A percentile compares a stretch with the other conserved stretches of the same genome.
These are phyloP conservation scores for Thunnus maccoyii DNA, from an alignment of 2,113 vertebrate genomes.

Conservation along the genomic window DNA sequence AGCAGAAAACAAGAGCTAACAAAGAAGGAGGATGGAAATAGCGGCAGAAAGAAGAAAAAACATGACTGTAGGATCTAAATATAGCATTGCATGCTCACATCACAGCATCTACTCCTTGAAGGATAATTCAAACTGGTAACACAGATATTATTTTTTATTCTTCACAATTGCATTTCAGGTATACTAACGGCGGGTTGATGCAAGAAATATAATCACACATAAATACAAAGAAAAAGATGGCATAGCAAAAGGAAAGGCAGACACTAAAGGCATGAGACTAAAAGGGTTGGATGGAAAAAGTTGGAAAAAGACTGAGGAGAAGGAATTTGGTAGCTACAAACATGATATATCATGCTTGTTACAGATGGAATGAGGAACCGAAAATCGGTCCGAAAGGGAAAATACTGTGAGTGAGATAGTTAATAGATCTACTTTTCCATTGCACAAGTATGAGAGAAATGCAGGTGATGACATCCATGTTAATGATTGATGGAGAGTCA, in stretches of 20 bases:
- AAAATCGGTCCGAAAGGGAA: conserved; percentile 48
- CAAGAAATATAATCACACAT: conserved; percentile 59
- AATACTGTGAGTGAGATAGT: conserved; percentile 51
- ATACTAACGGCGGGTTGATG: conserved; percentile 52
- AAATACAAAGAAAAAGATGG: conserved; percentile 52
- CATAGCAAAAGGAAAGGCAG: conserved; percentile 47
- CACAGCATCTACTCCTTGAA: conserved; percentile 55
- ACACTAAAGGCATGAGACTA: conserved; percentile 41
- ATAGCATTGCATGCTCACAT: conserved; percentile 75
- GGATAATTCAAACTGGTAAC: conserved; percentile 53
- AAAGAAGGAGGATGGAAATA: conserved; percentile 46
- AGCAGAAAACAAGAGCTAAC: conserved; percentile 50
- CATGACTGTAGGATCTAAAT: conserved; percentile 55
- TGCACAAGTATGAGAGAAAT: conserved; percentile 62
- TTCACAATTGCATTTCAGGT: conserved; percentile 56
- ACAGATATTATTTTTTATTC: conserved; percentile 31
- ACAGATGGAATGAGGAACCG: conserved; percentile 58
- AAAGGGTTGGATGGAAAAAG: conserved; percentile 33
- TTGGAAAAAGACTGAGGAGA: conserved; percentile 25
- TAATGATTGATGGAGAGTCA: conserved; percentile 75
- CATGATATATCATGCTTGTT: conserved; percentile 82
- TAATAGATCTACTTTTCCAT: conserved; percentile 53
- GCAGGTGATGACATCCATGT: conserved; percentile 76
- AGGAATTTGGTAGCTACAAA: conserved; percentile 66
- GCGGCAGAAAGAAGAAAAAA: conserved; percentile 51